phyloP scores from a whole-genome alignment of 1,140 invertebrate genomes.

The Spodoptera frugiperda region DNA sequence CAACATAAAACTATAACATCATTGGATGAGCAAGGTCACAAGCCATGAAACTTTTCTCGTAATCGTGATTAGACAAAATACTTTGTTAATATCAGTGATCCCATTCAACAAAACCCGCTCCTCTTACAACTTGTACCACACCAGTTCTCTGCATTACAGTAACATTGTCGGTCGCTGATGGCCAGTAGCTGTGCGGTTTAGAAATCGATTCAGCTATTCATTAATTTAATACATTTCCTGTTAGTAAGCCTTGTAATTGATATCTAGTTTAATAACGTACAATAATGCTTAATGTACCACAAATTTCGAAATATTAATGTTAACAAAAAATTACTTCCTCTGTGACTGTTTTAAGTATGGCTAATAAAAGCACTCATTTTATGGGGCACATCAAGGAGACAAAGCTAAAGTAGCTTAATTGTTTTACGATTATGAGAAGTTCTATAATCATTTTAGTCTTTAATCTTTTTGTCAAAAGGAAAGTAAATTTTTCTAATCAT shows the following conservation, averaged over 20 bases:
- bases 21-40: too few species aligned
- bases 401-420: neutral
- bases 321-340: conserved; percentile 8
- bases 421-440: too few species aligned
- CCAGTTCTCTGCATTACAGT: conserved; percentile 60
- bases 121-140: conserved; percentile 49
- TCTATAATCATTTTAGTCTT: too few species aligned
- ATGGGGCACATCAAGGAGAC: neutral
- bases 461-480: too few species aligned
- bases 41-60: too few species aligned
- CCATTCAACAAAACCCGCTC: neutral
- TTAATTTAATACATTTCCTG: conserved; percentile 67
- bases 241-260: conserved; percentile 56
- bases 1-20: too few species aligned
- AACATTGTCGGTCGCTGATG: conserved; percentile 59
- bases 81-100: too few species aligned
- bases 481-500: too few species aligned
- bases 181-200: conserved; percentile 67
- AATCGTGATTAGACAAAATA: too few species aligned
- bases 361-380: too few species aligned
- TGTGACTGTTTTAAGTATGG: neutral
- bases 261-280: conserved; percentile 45
- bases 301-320: conserved; percentile 30
- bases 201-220: conserved; percentile 65
- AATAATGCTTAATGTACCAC: conserved; percentile 32